Conservation (phyloP, 2,797 vertebrate genomes). For the Lemur catta region DNA sequence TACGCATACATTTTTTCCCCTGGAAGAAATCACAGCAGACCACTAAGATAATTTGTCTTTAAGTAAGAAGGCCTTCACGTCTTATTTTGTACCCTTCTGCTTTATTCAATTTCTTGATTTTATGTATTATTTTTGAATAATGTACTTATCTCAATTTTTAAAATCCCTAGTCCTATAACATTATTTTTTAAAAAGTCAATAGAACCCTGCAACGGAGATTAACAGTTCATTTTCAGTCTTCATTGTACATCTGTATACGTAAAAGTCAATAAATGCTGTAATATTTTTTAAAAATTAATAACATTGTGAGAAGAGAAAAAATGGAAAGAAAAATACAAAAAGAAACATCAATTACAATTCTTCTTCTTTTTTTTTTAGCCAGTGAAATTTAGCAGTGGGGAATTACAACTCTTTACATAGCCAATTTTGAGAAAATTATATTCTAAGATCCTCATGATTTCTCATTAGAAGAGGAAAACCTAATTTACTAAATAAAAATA, state of each 20-base stretch:
- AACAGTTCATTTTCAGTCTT: neutral
- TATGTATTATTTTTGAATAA: neutral
- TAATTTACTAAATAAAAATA: conserved; percentile 21
- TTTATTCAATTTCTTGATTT: neutral
- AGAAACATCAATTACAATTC: neutral
- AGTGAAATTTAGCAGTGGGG: too few species aligned
- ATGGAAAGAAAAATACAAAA: neutral
- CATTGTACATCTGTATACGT: neutral
- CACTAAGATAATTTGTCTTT: neutral
- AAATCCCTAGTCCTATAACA: neutral
- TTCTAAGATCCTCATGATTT: neutral
- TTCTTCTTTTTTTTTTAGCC: neutral
- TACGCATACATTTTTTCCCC: neutral
- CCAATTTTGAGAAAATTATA: conserved; percentile 20
- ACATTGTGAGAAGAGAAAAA: neutral
- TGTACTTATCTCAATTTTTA: neutral
- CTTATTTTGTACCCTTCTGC: neutral
- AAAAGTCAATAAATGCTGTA: neutral
- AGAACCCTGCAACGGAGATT: neutral
- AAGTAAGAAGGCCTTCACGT: neutral
- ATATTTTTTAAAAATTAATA: neutral
- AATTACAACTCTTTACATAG: conserved; percentile 5
- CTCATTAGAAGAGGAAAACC: neutral
- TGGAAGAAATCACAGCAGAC: neutral
- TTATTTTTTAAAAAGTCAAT: neutral